These are phyloP conservation scores for Tapirus terrestris DNA, from an alignment of 2,113 vertebrate species.

Conservation along the genomic window DNA sequence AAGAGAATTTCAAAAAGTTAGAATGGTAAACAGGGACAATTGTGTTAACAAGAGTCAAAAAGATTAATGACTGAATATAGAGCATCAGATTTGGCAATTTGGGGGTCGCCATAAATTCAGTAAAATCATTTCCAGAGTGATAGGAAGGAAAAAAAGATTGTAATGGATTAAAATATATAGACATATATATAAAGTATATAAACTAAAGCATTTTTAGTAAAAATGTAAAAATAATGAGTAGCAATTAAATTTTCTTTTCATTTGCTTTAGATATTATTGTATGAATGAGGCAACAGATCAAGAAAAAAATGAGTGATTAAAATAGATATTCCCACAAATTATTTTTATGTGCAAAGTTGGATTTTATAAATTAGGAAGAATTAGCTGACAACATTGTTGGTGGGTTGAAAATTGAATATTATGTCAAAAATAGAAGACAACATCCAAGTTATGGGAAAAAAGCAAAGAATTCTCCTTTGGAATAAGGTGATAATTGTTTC, in stretches of 20 bases:
- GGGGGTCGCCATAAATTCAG: background rate
- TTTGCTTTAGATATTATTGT: background rate
- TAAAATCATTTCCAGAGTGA: background rate
- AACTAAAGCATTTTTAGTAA: background rate
- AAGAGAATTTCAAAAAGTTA: background rate
- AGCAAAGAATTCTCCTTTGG: background rate
- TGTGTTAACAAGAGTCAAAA: background rate
- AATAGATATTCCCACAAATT: background rate
- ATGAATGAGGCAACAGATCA: background rate
- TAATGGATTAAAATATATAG: background rate
- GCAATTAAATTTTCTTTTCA: background rate
- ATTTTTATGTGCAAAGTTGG: background rate
- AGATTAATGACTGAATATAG: background rate
- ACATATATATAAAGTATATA: background rate
- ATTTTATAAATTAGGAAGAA: background rate
- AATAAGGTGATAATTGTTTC: conserved; percentile 64
- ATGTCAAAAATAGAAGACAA: conserved; percentile 28
- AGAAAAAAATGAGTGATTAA: background rate
- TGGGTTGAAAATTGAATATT: background rate
- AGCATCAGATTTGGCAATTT: background rate
- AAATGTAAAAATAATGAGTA: background rate
- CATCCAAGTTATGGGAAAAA: conserved; percentile 38
- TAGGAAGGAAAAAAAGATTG: background rate
- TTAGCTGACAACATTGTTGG: background rate
- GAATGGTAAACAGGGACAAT: background rate